Conservation (phyloP, 37 sponge, comb jelly and placozoan species). For the Geodia barretti region DNA sequence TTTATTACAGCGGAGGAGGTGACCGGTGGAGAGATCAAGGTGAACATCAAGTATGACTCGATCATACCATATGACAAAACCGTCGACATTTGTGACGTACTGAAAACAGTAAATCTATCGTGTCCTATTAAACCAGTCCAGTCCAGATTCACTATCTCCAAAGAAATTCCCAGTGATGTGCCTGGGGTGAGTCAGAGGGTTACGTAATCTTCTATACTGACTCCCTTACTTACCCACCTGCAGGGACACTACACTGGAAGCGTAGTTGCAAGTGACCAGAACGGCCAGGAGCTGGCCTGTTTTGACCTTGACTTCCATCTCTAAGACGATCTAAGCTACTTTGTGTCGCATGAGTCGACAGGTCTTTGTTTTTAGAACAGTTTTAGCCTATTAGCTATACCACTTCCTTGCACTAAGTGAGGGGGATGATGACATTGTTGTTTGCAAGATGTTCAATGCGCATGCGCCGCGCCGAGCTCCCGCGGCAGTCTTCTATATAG, state of each 20-base stretch:
- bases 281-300: constrained; percentile 50
- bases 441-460: too few relatives aligned
- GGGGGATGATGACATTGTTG: too few relatives aligned
- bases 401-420: too few relatives aligned
- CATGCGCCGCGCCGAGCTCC: too few relatives aligned
- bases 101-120: neutral
- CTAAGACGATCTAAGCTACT: neutral
- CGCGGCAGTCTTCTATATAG: too few relatives aligned
- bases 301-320: constrained; percentile 25
- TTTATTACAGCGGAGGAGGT: constrained; percentile 28
- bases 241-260: constrained; percentile 57
- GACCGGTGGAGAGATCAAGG: constrained; percentile 19
- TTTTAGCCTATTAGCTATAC: too few relatives aligned
- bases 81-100: constrained; percentile 21
- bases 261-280: constrained; percentile 44
- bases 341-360: neutral
- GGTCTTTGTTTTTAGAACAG: neutral
- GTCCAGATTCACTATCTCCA: too few relatives aligned
- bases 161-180: too few relatives aligned
- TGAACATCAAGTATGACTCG: neutral
- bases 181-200: too few relatives aligned
- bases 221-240: too few relatives aligned
- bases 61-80: neutral
- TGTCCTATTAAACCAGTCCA: constrained; percentile 35
- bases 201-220: too few relatives aligned